These are phyloP conservation scores for Pomatostomus ruficeps DNA, from an alignment of 2,113 vertebrate species.

Conservation along the genomic window DNA sequence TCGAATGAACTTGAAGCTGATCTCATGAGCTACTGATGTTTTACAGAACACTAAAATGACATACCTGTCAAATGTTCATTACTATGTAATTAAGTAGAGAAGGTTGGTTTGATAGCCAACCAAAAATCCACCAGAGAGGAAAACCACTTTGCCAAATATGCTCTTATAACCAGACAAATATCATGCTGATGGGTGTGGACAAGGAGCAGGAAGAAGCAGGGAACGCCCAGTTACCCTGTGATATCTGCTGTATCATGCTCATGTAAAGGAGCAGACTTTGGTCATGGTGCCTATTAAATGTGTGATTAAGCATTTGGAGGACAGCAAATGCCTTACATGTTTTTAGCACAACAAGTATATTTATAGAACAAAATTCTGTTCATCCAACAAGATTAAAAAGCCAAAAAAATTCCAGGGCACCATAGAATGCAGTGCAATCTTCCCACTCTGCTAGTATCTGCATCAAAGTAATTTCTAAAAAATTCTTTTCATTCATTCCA, in stretches of 20 bases:
- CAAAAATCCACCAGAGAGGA: conserved; percentile 32
- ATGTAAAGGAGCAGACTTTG: not conserved
- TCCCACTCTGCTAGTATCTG: not conserved
- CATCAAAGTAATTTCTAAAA: not conserved
- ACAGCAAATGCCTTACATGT: not conserved
- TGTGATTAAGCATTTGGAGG: not conserved
- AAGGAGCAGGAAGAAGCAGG: not conserved
- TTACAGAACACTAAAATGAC: not conserved
- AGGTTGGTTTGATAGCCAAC: not conserved
- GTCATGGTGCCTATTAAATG: not conserved
- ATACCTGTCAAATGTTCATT: not conserved
- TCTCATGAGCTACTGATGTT: not conserved
- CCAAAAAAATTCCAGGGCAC: not conserved
- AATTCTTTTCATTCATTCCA: not conserved
- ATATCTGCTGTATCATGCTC: not conserved
- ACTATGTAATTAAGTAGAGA: not conserved
- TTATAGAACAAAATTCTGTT: not conserved
- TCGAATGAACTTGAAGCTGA: not conserved
- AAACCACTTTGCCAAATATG: conserved; percentile 35
- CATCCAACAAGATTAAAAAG: not conserved
- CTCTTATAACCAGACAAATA: not conserved
- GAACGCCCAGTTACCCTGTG: conserved; percentile 1
- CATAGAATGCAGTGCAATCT: not conserved
- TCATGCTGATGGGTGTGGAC: conserved; percentile 17
- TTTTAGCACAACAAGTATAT: not conserved